Conservation (phyloP, 2,113 vertebrate genomes). For the Sylvilagus bachmani region DNA sequence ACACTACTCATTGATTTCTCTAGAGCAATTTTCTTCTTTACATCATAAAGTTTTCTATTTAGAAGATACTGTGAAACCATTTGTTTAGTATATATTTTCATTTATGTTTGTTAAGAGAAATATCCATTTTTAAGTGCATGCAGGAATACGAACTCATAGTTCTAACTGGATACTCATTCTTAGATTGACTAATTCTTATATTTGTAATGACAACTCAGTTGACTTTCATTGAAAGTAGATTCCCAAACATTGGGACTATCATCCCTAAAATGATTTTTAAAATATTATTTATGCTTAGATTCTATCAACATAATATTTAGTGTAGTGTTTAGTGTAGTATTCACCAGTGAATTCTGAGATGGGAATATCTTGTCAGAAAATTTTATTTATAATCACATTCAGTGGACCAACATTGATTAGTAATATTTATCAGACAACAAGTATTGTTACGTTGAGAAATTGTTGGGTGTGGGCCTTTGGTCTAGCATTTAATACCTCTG, state of each 20-base stretch:
- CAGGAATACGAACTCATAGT: background rate
- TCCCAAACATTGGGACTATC: background rate
- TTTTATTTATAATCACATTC: background rate
- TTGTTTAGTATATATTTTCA: slow-evolving; percentile 30
- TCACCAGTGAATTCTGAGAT: background rate
- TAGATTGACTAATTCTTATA: background rate
- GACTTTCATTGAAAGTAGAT: slow-evolving; percentile 18
- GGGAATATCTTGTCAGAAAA: slow-evolving; percentile 25
- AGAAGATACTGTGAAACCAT: slow-evolving; percentile 51
- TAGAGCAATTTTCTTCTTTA: slow-evolving; percentile 59
- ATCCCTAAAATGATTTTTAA: background rate
- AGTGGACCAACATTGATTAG: background rate
- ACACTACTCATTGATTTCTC: background rate
- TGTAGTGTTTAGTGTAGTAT: background rate
- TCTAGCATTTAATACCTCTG: too few species aligned
- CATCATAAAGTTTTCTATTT: slow-evolving; percentile 49
- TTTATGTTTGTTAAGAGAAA: slow-evolving; percentile 68
- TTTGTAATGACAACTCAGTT: slow-evolving; percentile 1
- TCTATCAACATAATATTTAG: background rate
- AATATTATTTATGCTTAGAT: background rate
- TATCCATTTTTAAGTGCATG: background rate
- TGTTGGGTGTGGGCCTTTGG: too few species aligned
- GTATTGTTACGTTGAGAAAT: too few species aligned
- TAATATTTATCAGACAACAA: background rate
- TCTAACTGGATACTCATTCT: slow-evolving; percentile 37